Conservation (phyloP, 2,797 vertebrate species). For the Scolopax bukidnonensis region DNA sequence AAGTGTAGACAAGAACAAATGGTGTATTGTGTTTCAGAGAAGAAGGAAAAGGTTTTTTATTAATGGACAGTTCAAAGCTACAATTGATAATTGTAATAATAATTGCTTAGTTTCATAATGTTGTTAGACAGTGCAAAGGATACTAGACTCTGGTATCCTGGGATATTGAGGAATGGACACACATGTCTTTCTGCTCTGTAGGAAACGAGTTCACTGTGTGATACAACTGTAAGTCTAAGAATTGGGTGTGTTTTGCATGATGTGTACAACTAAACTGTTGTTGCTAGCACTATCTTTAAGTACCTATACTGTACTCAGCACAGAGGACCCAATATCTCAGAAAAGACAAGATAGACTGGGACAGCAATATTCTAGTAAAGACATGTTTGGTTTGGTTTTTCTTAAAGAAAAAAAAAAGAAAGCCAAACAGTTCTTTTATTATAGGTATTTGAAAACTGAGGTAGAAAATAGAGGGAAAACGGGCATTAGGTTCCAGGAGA, state of each 20-base stretch:
- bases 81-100: background rate
- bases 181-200: background rate
- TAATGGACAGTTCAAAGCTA: background rate
- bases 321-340: background rate
- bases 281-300: background rate
- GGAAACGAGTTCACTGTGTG: background rate
- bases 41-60: background rate
- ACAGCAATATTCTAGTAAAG: background rate
- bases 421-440: background rate
- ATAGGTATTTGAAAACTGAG: background rate
- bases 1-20: background rate
- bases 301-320: background rate
- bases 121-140: background rate
- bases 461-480: background rate
- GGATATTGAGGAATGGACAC: background rate
- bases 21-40: background rate
- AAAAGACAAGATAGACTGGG: background rate
- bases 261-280: background rate
- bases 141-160: background rate
- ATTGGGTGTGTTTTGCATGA: background rate
- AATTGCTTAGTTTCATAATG: background rate
- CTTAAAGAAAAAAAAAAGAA: background rate
- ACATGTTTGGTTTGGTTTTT: background rate
- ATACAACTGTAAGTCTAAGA: background rate
- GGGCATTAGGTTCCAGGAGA: background rate